phyloP scores from a whole-genome alignment of 2,888 invertebrate species.

The Cyclophora albipunctata region DNA sequence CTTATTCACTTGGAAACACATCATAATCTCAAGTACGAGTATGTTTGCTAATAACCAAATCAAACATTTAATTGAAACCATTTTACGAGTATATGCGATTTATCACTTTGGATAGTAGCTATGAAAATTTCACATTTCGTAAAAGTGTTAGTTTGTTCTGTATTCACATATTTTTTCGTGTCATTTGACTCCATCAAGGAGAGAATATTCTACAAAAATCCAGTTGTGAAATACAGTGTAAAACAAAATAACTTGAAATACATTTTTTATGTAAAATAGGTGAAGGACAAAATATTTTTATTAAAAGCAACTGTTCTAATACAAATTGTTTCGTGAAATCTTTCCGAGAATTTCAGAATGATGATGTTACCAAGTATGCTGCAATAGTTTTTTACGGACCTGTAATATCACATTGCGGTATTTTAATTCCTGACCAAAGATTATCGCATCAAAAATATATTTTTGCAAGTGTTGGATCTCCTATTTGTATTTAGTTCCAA shows the following conservation, averaged over 20 bases:
- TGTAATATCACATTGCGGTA: conserved; percentile 4
- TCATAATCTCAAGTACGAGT: too few species aligned
- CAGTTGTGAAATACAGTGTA: too few species aligned
- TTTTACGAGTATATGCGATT: too few species aligned
- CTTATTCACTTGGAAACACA: too few species aligned
- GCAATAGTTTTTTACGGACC: conserved; percentile 24
- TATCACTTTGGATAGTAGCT: too few species aligned
- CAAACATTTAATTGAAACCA: too few species aligned
- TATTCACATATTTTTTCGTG: too few species aligned
- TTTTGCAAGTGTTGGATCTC: conserved; percentile 45
- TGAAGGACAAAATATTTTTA: conserved; percentile 35
- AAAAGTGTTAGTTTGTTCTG: too few species aligned
- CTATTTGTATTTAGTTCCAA: conserved; percentile 28
- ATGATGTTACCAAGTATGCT: conserved; percentile 21
- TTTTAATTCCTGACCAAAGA: conserved; percentile 26
- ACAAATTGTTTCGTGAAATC: conserved; percentile 42
- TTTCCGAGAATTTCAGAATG: conserved; percentile 15
- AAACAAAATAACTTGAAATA: conserved; percentile 29
- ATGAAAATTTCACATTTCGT: too few species aligned
- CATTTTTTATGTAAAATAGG: conserved; percentile 46
- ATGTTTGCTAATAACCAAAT: too few species aligned
- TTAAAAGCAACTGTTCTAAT: conserved; percentile 34
- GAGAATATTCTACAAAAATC: too few species aligned
- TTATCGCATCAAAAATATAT: conserved; percentile 42
- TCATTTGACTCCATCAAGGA: too few species aligned